Evolutionary conservation across 2,888 invertebrate genomes (phyloP).

Genomic region (Bursaphelenchus okinawaensis): DNA sequence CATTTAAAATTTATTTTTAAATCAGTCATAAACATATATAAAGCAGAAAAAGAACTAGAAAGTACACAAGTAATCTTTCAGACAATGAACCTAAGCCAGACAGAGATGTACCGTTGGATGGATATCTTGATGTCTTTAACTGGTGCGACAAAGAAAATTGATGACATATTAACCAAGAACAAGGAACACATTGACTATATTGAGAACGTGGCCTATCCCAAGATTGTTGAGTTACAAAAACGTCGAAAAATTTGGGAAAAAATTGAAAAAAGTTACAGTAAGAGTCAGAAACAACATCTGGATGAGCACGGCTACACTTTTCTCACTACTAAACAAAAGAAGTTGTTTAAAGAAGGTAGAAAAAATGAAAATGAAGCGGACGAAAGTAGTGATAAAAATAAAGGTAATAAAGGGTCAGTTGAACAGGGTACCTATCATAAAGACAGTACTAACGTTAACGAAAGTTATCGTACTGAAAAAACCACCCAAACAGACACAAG

Average conservation of each 20-base stretch:
- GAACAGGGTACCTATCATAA: too few relatives aligned
- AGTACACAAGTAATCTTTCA: background rate
- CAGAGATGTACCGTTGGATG: constrained; percentile 10
- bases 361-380: too few relatives aligned
- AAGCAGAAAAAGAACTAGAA: too few relatives aligned
- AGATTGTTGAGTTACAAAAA: constrained; percentile 17
- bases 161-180: constrained; percentile 13
- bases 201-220: constrained; percentile 17
- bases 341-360: too few relatives aligned
- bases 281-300: constrained; percentile 11
- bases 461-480: too few relatives aligned
- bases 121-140: constrained; percentile 15
- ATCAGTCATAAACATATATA: too few relatives aligned
- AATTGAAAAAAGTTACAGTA: background rate
- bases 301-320: constrained; percentile 23
- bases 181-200: constrained; percentile 19
- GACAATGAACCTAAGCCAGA: background rate
- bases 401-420: too few relatives aligned
- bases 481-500: too few relatives aligned
- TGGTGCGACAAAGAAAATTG: constrained; percentile 14
- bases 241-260: constrained; percentile 20
- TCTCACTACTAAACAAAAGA: too few relatives aligned
- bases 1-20: too few relatives aligned
- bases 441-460: too few relatives aligned
- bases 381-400: too few relatives aligned